Base-by-base conservation (phyloP, 2,888 invertebrate genomes). In the Agrilus mali region DNA sequence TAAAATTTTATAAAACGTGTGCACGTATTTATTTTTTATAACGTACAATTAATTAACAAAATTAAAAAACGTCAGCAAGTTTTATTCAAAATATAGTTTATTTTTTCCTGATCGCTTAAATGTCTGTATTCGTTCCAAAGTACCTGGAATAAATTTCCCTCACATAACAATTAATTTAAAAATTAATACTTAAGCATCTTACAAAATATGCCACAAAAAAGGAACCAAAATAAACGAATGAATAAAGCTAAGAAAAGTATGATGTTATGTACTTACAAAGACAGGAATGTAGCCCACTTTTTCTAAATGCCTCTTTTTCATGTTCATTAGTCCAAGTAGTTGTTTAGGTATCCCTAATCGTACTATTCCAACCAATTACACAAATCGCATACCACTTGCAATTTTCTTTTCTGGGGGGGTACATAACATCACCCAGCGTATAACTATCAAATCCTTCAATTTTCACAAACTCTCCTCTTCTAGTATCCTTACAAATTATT, bases 241-340 rank as follows among this genome's bases (percentile, higher is more conserved):
- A 4, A 7, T 7, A 46, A 39, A 27, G 42, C 43, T 38, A 35
- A 43, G 35, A 43, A 13, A 36, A 38, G 27, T 13, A 27, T 38
- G 7, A 12, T 3, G 22, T 15, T n/a, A 39, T 5, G n/a, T 17
- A 55, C 63, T 66, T 68, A 80, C 80, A 66, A 76, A 54, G 44
- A 70, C 62, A 8, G 75, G 68, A 56, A 65, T 66, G 57, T 74
- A 81, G 32, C 80, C 80, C 43, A 86, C 59, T 40, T 69, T 59
- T 51, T 66, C 58, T 14, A 87, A 65, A 54, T 85, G 84, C 44
- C 74, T 69, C 12, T 79, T 48, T 66, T 85, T 85, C 57, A 74
- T 66, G n/a, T 63, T 55, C 46, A 75, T 67, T 15, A 69, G 66
- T 10, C 86, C 86, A 34, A 75, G 71, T 7, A 73, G 69, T 20